A percentile compares a stretch with the other conserved stretches of the same genome.
phyloP scores from a whole-genome alignment of 2,797 vertebrate genomes.

The Hemitrygon akajei region DNA sequence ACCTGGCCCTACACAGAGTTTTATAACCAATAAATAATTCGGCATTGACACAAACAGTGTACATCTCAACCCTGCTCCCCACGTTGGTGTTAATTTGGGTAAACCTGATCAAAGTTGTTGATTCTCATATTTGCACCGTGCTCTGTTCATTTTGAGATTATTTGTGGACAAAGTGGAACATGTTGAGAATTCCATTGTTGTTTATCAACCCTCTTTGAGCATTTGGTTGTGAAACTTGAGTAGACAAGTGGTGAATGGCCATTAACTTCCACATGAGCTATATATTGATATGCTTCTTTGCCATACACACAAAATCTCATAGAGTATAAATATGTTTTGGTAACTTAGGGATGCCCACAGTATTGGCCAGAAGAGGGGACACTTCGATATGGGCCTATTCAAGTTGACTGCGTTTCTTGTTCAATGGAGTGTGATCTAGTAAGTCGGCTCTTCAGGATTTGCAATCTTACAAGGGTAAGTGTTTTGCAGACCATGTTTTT shows the following conservation, averaged over 20 bases:
- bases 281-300: neutral
- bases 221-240: neutral
- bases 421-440: conserved; percentile 97
- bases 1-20: neutral
- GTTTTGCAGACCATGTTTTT: neutral
- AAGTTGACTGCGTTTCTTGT: conserved; percentile 96
- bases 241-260: neutral
- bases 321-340: conserved; percentile 41
- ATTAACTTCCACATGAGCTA: neutral
- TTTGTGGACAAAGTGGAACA: neutral
- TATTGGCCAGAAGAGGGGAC: conserved; percentile 97
- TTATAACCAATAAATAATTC: neutral
- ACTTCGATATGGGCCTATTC: conserved; percentile 87
- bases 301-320: neutral
- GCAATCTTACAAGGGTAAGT: conserved; percentile 91
- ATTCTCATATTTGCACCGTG: neutral
- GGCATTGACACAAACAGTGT: neutral
- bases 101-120: neutral
- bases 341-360: conserved; percentile 82
- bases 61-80: neutral
- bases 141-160: no score
- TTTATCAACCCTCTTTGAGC: neutral
- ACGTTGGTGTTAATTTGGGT: neutral
- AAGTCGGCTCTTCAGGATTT: conserved; percentile 94
- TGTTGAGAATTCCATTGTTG: neutral